Percentiles rank a stretch among this genome's conserved stretches.
These are phyloP conservation scores for Cephus sareptanus DNA, from an alignment of 2,888 invertebrate genomes.

Conservation along the genomic window DNA sequence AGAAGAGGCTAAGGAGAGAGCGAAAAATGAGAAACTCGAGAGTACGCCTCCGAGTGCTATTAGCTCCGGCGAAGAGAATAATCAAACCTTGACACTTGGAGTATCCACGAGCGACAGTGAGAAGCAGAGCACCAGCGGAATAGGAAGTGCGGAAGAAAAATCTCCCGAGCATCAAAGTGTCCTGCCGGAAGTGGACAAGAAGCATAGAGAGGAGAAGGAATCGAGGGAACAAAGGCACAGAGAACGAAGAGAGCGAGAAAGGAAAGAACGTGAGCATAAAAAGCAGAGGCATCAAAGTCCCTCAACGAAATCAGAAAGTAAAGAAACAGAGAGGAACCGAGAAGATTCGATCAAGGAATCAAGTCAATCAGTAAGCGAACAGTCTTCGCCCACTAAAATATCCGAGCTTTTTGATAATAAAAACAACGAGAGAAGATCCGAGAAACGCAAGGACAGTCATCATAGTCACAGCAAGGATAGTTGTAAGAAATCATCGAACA, in stretches of 20 bases:
- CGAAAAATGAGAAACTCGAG: constrained; percentile 35
- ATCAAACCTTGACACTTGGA: constrained; percentile 4
- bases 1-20: constrained; percentile 57
- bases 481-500: constrained; percentile 41
- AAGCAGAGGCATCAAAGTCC: constrained; percentile 42
- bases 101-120: constrained; percentile 18
- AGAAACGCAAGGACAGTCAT: constrained; percentile 39
- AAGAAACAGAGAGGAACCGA: constrained; percentile 22
- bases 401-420: constrained; percentile 20
- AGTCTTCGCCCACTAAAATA: not conserved
- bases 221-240: constrained; percentile 15
- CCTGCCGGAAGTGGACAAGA: constrained; percentile 20
- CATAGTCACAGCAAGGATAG: constrained; percentile 37
- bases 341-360: not conserved
- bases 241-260: constrained; percentile 29
- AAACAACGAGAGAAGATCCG: constrained; percentile 35
- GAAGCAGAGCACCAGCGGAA: not conserved
- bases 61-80: constrained; percentile 14
- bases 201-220: constrained; percentile 19
- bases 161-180: constrained; percentile 26
- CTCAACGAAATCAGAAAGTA: constrained; percentile 32
- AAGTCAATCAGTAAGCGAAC: not conserved
- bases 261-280: constrained; percentile 33
- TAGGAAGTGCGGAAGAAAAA: constrained; percentile 43
- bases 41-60: not conserved